Evolutionary conservation across 2,113 vertebrate species (phyloP).

Genomic region (Cichladusa arquata): DNA sequence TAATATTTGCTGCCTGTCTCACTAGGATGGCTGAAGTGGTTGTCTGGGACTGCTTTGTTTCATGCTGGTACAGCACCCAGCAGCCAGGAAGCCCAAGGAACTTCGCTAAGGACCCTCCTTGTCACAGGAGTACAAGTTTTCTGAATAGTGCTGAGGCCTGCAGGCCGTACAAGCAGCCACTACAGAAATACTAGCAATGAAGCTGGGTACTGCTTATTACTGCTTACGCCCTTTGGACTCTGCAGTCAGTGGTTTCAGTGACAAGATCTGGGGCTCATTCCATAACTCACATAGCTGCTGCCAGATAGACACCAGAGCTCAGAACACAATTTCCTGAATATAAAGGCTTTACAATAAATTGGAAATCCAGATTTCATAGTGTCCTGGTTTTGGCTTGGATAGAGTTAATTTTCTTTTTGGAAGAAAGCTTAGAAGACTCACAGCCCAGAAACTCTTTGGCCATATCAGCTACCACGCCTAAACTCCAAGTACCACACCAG

Average conservation of each 20-base stretch:
- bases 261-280: neutral
- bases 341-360: neutral
- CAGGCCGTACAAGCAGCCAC: neutral
- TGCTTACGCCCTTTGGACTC: accelerated
- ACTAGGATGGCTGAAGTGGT: accelerated
- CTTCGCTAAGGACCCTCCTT: neutral
- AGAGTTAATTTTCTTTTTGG: neutral
- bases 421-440: neutral
- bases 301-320: neutral
- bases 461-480: neutral
- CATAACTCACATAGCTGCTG: neutral
- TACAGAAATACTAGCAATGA: neutral
- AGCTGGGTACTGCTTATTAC: neutral
- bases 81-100: neutral
- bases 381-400: neutral
- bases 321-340: neutral
- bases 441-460: neutral
- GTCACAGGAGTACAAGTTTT: neutral
- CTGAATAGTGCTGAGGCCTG: neutral
- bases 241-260: neutral
- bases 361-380: neutral
- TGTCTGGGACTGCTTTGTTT: neutral
- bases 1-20: neutral
- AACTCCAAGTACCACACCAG: accelerated
- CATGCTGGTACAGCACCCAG: accelerated